Evolutionary conservation across 2,797 vertebrate species (phyloP), one percentile per base, ranked within the genome.

Genomic region (Zenarchopterus dispar): DNA sequence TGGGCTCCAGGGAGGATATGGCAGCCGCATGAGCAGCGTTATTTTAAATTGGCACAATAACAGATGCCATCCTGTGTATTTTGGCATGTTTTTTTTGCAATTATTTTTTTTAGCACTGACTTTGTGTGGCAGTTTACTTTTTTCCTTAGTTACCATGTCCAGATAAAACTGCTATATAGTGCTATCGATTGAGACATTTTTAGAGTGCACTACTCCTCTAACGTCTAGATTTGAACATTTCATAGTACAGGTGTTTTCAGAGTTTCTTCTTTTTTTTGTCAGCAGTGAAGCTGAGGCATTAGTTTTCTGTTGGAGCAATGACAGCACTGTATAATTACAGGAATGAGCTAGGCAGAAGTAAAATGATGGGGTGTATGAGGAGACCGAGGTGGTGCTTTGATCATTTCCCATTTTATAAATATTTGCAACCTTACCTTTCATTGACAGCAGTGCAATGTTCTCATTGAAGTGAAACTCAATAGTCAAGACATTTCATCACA

Each of bases 291-390:
- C 42, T 61, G 36, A 42, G 16, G 4, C 33, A 54, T 75, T 50
- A 26, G 41, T 62, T 63, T 71, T 41, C 39, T 18, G 43, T 22
- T 50, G 24, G 13, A 44, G 19, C 51, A 55, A 54, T 51, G 16
- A 54, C 62, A 42, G 50, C 17, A 54, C 24, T 74, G 49, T 42
- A 26, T 70, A 60, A 74, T 70, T 65, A 74, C 41, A 75, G 66
- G 33, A 64, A 46, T 61, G 21, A 47, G 51, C 45, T 17, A 66
- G 13, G 23, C 53, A 39, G 52, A 8, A 66, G 60, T 50, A 42
- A 62, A 62, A 59, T 70, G 54, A 50, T 36, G 10, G 10, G 51
- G 33, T 10, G 11, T 36, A 10, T 36, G 33, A 10, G 33, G 2
- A 10, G 28, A 7, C 28, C 8, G 28, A 28, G 28, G 7, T 28